Percentiles rank a stretch among this genome's conserved stretches.
These are phyloP conservation scores for Sciaenops ocellatus DNA, from an alignment of 2,797 vertebrate species.

Conservation along the genomic window DNA sequence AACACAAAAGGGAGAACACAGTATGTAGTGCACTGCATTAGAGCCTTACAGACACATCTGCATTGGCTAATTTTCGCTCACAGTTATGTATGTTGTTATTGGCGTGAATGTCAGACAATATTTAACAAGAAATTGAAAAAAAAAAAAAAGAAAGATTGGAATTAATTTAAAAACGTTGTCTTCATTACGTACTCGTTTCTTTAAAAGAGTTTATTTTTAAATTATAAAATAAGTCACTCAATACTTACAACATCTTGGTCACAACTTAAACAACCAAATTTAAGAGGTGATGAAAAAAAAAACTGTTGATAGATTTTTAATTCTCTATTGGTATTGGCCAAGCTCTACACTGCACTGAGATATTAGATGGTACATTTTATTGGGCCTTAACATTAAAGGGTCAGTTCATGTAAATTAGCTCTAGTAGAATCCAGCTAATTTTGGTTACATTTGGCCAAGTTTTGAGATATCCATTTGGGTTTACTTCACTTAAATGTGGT, in stretches of 20 bases:
- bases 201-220: neutral
- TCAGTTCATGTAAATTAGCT: conserved; percentile 10
- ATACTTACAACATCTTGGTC: neutral
- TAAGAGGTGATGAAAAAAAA: neutral
- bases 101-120: neutral
- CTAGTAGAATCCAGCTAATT: neutral
- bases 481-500: neutral
- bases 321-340: neutral
- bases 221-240: neutral
- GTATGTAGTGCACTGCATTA: neutral
- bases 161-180: neutral
- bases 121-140: neutral
- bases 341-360: neutral
- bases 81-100: neutral
- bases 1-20: neutral
- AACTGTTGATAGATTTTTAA: no score
- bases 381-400: neutral
- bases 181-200: neutral
- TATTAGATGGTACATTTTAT: neutral
- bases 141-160: neutral
- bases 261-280: neutral
- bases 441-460: neutral
- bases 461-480: neutral
- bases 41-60: neutral
- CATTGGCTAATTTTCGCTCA: neutral